Percentiles rank a stretch among this genome's conserved stretches.
Conservation (phyloP, 2,113 vertebrate genomes). For the Prietella phreatophila region DNA sequence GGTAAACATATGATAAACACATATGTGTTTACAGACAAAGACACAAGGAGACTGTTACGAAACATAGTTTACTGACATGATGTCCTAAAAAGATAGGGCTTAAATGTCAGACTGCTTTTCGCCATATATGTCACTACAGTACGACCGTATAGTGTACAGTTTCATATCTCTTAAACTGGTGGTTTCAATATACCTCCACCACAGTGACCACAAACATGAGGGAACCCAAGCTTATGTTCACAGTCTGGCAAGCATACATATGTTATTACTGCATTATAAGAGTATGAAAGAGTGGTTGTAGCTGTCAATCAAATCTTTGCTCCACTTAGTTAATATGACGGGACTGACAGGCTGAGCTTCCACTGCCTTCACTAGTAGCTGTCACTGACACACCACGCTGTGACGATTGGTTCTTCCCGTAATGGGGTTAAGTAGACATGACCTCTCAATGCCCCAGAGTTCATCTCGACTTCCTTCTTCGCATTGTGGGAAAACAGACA, state of each 20-base stretch:
- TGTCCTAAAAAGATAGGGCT: conserved; percentile 63
- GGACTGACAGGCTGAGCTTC: conserved; percentile 66
- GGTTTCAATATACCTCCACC: conserved; percentile 36
- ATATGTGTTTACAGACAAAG: conserved; percentile 39
- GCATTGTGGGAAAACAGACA: conserved; percentile 65
- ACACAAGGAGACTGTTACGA: conserved; percentile 34
- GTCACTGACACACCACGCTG: conserved; percentile 62
- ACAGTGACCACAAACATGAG: conserved; percentile 35
- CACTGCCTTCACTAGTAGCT: conserved; percentile 65
- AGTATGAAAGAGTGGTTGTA: conserved; percentile 61
- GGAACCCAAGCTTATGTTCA: conserved; percentile 49
- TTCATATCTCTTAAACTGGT: conserved; percentile 4
- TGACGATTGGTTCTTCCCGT: conserved; percentile 68
- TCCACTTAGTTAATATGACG: conserved; percentile 61
- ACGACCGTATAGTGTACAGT: not conserved
- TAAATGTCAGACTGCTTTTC: conserved; percentile 16
- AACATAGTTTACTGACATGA: conserved; percentile 24
- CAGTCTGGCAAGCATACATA: conserved; percentile 4
- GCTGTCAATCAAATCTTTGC: conserved; percentile 58
- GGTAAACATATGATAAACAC: conserved; percentile 57
- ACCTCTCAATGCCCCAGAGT: conserved; percentile 66
- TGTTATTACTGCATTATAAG: conserved; percentile 47
- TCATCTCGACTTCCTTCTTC: conserved; percentile 71
- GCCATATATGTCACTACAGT: not conserved
- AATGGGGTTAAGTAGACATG: conserved; percentile 76